phyloP scores from a whole-genome alignment of 1,140 invertebrate genomes.

The Neodiprion lecontei region DNA sequence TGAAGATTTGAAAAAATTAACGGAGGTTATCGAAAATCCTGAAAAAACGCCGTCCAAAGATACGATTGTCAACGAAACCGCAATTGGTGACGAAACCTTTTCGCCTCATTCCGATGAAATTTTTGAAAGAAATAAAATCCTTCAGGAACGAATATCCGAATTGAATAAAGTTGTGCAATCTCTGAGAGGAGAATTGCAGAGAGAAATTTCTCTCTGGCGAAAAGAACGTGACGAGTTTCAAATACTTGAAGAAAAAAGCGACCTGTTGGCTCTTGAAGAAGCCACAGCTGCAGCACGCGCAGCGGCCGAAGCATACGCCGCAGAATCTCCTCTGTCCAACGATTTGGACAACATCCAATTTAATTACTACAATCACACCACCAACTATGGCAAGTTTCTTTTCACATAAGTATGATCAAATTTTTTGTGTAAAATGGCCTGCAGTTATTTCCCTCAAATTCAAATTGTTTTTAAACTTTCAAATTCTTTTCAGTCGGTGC shows the following conservation, averaged over 20 bases:
- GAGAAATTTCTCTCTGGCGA: slow-evolving; percentile 33
- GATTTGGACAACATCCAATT: slow-evolving; percentile 25
- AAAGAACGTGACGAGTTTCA: slow-evolving; percentile 39
- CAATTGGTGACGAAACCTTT: background rate
- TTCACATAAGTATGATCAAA: too few relatives aligned
- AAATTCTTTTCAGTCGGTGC: background rate
- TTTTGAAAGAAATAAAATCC: background rate
- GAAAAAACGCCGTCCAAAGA: slow-evolving; percentile 19
- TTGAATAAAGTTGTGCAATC: slow-evolving; percentile 26
- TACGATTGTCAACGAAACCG: background rate
- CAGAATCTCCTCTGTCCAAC: slow-evolving; percentile 36
- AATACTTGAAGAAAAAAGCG: slow-evolving; percentile 29
- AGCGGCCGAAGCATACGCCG: slow-evolving; percentile 37
- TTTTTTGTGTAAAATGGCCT: too few relatives aligned
- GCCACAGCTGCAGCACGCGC: slow-evolving; percentile 38
- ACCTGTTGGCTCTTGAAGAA: slow-evolving; percentile 36
- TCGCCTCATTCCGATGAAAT: background rate
- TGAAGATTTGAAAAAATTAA: slow-evolving; percentile 28
- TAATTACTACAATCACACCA: background rate
- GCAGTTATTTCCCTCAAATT: too few relatives aligned
- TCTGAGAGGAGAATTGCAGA: slow-evolving; percentile 27
- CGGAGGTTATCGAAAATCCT: slow-evolving; percentile 32
- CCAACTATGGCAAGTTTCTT: too few relatives aligned
- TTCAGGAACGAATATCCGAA: slow-evolving; percentile 31
- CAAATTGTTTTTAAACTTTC: background rate